Evolutionary conservation across 2,113 vertebrate genomes (phyloP).

Genomic region (Caretta caretta): DNA sequence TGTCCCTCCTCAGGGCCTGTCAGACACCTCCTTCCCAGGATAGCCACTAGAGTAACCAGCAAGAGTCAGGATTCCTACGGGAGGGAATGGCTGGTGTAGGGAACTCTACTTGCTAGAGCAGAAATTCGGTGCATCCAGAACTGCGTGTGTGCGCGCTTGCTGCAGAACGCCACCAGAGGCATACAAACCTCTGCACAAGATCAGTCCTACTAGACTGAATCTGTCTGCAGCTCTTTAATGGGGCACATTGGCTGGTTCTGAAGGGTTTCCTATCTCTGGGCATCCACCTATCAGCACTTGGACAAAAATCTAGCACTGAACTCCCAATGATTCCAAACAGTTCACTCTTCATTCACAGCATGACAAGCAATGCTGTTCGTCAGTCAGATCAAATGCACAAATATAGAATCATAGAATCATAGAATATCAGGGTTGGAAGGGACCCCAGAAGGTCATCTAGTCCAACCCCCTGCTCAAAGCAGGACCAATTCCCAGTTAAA

Average conservation of each 20-base stretch:
- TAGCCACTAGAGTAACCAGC: background rate
- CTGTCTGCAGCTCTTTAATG: background rate
- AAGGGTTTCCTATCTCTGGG: background rate
- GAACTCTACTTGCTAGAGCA: background rate
- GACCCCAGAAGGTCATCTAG: too few relatives aligned
- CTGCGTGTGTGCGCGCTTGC: background rate
- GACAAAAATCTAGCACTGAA: background rate
- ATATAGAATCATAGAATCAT: too few relatives aligned
- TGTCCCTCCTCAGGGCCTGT: background rate
- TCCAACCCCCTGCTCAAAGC: too few relatives aligned
- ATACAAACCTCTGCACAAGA: background rate
- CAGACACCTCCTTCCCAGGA: background rate
- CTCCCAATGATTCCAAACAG: background rate
- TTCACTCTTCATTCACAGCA: background rate
- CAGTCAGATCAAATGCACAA: background rate
- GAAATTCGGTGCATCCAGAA: background rate
- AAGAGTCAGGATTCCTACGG: background rate
- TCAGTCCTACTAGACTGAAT: background rate
- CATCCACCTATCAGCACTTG: background rate
- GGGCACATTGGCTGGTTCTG: accelerated
- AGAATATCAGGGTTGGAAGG: too few relatives aligned
- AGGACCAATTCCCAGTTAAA: too few relatives aligned
- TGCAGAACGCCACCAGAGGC: background rate
- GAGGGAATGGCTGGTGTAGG: background rate
- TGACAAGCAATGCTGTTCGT: background rate